phyloP scores from a whole-genome alignment of 2,797 vertebrate species.

The Galagoides demidoff region DNA sequence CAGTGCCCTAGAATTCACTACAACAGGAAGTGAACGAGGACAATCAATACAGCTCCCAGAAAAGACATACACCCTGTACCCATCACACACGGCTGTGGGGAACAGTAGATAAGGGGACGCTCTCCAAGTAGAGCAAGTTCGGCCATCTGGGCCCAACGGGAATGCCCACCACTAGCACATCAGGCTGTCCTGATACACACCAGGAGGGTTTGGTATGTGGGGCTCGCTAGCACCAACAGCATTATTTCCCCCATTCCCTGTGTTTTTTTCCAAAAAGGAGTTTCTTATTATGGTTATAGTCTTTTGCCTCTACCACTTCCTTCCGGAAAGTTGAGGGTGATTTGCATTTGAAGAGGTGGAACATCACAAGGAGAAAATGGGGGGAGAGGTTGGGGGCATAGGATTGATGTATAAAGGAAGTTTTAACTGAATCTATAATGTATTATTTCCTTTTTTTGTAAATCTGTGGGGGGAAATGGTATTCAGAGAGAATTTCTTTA shows the following conservation, averaged over 20 bases:
- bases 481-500: conserved; percentile 16
- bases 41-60: background rate
- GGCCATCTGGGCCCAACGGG: background rate
- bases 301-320: background rate
- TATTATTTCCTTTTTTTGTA: conserved; percentile 3
- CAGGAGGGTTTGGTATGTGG: background rate
- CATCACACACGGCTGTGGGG: background rate
- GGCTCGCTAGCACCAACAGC: background rate
- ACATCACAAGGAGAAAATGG: background rate
- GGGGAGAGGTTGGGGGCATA: background rate
- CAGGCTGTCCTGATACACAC: background rate
- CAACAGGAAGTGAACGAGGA: background rate
- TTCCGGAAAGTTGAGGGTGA: background rate
- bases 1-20: background rate
- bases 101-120: background rate
- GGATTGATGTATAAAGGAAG: background rate
- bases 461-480: background rate
- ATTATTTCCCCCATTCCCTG: background rate
- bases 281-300: background rate
- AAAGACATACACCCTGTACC: background rate
- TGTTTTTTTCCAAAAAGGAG: background rate
- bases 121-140: background rate
- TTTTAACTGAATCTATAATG: conserved; percentile 4
- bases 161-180: background rate
- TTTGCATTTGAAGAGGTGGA: conserved; percentile 26